Conservation (phyloP, 2,113 vertebrate species). For the Condylura cristata region DNA sequence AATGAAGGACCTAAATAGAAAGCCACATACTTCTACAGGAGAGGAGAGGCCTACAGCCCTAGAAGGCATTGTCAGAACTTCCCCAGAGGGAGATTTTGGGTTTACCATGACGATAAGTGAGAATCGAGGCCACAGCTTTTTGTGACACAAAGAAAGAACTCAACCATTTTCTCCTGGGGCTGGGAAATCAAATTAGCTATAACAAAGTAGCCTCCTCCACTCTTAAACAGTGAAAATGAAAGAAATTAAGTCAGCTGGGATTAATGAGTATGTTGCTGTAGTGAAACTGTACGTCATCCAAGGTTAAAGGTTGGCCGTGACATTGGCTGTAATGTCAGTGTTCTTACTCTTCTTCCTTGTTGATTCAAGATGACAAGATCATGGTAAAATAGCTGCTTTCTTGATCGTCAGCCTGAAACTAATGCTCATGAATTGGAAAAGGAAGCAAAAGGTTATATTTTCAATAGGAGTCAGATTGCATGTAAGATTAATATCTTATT, state of each 20-base stretch:
- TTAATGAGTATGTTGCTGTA: background rate
- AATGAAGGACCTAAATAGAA: no score
- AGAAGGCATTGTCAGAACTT: background rate
- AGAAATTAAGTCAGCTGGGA: background rate
- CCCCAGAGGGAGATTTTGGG: background rate
- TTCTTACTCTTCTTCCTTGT: background rate
- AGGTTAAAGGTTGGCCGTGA: no score
- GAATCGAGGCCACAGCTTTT: background rate
- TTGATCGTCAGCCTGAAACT: background rate
- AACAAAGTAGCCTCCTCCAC: background rate
- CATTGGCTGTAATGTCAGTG: background rate
- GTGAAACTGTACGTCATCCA: background rate
- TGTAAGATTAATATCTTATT: background rate
- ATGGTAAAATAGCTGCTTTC: background rate
- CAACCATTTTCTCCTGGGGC: background rate
- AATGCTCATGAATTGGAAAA: background rate
- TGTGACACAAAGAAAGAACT: background rate
- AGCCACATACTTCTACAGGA: no score
- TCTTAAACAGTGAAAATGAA: background rate
- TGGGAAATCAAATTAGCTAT: background rate
- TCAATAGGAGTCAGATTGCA: background rate
- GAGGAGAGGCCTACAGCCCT: background rate
- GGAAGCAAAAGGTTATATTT: background rate
- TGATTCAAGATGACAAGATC: background rate
- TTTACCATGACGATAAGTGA: background rate